Evolutionary conservation across 2,113 vertebrate genomes (phyloP).

Genomic region (Pyrgilauda ruficollis): DNA sequence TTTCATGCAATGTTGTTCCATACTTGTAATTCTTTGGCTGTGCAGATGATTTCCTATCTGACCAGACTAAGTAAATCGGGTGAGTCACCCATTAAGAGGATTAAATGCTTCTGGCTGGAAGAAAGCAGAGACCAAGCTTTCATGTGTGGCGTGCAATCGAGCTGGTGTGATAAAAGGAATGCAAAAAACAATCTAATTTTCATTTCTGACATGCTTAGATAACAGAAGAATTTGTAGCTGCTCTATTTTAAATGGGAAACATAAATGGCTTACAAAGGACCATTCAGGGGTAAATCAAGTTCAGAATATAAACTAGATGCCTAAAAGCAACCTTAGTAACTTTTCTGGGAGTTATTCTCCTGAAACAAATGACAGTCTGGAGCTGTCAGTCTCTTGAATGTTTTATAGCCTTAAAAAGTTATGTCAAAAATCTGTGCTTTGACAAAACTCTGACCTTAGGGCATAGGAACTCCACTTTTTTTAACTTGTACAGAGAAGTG

Average conservation of each 20-base stretch:
- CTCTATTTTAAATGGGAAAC: constrained; percentile 7
- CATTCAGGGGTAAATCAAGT: not conserved
- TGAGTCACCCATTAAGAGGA: constrained; percentile 50
- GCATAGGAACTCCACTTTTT: not conserved
- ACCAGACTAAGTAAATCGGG: not conserved
- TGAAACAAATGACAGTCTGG: not conserved
- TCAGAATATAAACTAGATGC: not conserved
- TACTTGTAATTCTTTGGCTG: constrained; percentile 35
- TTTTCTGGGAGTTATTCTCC: not conserved
- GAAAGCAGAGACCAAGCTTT: constrained; percentile 26
- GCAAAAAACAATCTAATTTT: constrained; percentile 10
- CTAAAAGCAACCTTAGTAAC: not conserved
- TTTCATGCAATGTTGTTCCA: constrained; percentile 34
- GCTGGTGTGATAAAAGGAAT: not conserved
- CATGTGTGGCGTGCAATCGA: not conserved
- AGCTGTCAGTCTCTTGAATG: not conserved
- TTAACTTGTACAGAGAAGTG: not conserved
- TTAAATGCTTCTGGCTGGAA: constrained; percentile 36
- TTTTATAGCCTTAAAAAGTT: not conserved
- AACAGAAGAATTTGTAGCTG: constrained; percentile 4
- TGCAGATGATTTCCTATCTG: constrained; percentile 33
- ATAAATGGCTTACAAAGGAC: constrained; percentile 3
- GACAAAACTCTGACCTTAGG: not conserved
- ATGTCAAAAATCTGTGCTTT: not conserved
- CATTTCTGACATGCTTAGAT: constrained; percentile 39